Evolutionary conservation across 1,140 invertebrate species (phyloP).

Genomic region (Meloidogyne exigua): DNA sequence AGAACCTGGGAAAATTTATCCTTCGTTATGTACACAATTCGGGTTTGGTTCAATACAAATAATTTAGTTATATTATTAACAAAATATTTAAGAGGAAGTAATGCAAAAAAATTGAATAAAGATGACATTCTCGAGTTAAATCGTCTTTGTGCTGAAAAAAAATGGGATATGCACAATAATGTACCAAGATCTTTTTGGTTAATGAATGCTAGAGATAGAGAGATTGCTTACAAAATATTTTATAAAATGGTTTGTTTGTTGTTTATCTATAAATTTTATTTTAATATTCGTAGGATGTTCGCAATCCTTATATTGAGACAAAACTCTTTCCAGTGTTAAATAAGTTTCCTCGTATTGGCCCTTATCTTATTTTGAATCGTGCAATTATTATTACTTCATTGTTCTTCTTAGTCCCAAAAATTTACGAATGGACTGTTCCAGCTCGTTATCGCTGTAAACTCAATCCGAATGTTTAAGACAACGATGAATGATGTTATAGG

Average conservation of each 20-base stretch:
- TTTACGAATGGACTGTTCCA: constrained; percentile 15
- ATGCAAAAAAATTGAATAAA: background rate
- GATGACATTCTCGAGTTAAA: constrained; percentile 6
- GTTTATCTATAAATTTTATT: background rate
- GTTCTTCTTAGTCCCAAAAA: background rate
- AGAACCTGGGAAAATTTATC: background rate
- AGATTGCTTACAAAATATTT: constrained; percentile 10
- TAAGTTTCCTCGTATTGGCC: background rate
- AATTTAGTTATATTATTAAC: background rate
- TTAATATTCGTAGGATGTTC: background rate
- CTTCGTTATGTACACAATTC: background rate
- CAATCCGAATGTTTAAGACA: background rate
- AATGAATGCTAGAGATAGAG: constrained; percentile 11
- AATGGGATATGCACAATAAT: constrained; percentile 10
- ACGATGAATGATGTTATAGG: background rate
- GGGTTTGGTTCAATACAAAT: background rate
- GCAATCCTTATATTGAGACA: background rate
- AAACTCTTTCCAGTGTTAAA: background rate
- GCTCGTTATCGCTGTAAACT: constrained; percentile 14
- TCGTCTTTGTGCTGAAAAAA: constrained; percentile 8
- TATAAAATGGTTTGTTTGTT: constrained; percentile 19
- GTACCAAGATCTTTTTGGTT: constrained; percentile 10
- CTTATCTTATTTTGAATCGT: background rate
- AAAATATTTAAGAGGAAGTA: background rate
- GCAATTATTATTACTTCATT: background rate